Percentiles rank a stretch among this genome's conserved stretches.
Conservation (phyloP, 2,113 vertebrate genomes). For the Hippoglossus stenolepis region DNA sequence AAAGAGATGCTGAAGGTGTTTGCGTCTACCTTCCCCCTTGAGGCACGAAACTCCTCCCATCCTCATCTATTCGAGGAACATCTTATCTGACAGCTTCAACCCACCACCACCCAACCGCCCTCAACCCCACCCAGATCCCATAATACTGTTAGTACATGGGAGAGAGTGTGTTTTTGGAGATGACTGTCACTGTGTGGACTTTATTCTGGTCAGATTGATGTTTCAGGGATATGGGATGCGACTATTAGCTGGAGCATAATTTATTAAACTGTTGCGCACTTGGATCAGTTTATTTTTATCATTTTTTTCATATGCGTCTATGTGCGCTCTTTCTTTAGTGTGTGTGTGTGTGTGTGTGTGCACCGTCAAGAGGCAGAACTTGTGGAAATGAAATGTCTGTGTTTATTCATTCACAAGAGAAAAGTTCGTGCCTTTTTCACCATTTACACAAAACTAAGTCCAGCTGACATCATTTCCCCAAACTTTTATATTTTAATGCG, state of each 20-base stretch:
- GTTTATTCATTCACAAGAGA: not conserved
- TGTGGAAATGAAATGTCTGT: not conserved
- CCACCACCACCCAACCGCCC: constrained; percentile 1
- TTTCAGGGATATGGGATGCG: not conserved
- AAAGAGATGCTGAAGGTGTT: constrained; percentile 77
- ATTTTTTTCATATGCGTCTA: not conserved
- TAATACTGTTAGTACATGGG: constrained; percentile 15
- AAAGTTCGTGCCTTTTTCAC: not conserved
- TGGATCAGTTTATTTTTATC: not conserved
- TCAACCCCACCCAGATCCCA: constrained; percentile 36
- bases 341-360: too few relatives aligned
- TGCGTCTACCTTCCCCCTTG: constrained; percentile 67
- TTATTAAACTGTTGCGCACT: not conserved
- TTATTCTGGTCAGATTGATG: not conserved
- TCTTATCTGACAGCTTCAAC: constrained; percentile 69
- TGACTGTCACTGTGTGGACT: not conserved
- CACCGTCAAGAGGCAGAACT: too few relatives aligned
- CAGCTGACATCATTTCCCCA: not conserved
- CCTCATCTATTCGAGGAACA: constrained; percentile 75
- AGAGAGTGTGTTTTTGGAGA: not conserved
- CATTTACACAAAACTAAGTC: not conserved
- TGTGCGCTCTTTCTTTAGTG: too few relatives aligned
- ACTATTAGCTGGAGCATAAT: not conserved
- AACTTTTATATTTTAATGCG: not conserved
- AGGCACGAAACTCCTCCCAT: constrained; percentile 82